A percentile compares a stretch with the other conserved stretches of the same genome.
phyloP scores from a whole-genome alignment of 1,140 invertebrate species.

The Brachionus koreanus region DNA sequence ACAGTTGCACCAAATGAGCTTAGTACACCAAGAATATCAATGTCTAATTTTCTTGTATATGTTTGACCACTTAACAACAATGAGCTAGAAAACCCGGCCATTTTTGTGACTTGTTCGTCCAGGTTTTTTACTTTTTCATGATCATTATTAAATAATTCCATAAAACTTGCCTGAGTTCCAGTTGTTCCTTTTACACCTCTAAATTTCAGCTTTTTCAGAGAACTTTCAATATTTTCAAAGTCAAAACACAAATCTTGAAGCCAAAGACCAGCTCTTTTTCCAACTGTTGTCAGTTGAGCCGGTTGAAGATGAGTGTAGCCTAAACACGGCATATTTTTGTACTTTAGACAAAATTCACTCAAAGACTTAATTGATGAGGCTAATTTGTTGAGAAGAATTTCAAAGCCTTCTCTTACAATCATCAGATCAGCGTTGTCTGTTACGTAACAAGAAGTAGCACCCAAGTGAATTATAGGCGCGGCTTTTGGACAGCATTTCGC shows the following conservation, averaged over 20 bases:
- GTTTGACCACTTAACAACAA: constrained; percentile 91
- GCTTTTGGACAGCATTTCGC: constrained; percentile 79
- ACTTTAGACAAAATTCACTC: neutral
- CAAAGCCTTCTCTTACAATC: constrained; percentile 1
- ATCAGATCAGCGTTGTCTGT: constrained; percentile 72
- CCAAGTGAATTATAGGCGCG: constrained; percentile 91
- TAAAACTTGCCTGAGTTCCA: constrained; percentile 90
- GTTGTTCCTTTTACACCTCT: constrained; percentile 97
- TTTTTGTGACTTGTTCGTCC: neutral
- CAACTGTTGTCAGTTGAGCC: constrained; percentile 93
- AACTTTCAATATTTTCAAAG: constrained; percentile 72
- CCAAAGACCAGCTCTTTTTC: constrained; percentile 77
- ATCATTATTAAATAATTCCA: constrained; percentile 84
- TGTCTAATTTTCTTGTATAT: constrained; percentile 87
- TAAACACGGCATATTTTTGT: constrained; percentile 23
- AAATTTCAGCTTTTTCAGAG: constrained; percentile 72
- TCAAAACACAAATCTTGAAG: constrained; percentile 91
- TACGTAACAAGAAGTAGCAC: constrained; percentile 88
- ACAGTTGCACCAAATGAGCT: constrained; percentile 77
- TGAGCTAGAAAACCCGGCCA: constrained; percentile 55
- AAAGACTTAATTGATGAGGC: neutral
- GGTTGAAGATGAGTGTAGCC: constrained; percentile 44
- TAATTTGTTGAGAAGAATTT: neutral
- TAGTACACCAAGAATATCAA: constrained; percentile 71
- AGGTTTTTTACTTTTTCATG: constrained; percentile 51